A percentile compares a stretch with the other conserved stretches of the same genome.
phyloP scores from a whole-genome alignment of 1,140 invertebrate genomes.

The Neodiprion pinetum region DNA sequence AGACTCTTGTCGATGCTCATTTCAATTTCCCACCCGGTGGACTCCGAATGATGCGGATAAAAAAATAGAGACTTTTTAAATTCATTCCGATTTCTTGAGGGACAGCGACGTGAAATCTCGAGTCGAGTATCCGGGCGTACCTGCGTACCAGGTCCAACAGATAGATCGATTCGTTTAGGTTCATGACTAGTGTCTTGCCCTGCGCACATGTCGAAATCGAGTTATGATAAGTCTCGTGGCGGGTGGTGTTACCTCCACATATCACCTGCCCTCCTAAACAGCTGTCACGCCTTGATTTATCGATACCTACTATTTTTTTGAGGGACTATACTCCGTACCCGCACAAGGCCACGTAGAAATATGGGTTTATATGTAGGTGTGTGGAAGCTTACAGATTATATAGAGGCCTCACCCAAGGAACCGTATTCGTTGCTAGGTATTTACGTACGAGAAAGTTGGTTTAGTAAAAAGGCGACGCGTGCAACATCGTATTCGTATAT shows the following conservation, averaged over 20 bases:
- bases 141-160: not conserved
- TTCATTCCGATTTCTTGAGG: too few species aligned
- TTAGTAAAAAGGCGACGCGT: too few species aligned
- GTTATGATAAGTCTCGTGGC: slow-evolving; percentile 16
- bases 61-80: too few species aligned
- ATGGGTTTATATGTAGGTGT: too few species aligned
- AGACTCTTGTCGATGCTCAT: too few species aligned
- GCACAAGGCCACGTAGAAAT: not conserved
- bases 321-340: not conserved
- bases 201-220: slow-evolving; percentile 9
- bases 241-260: slow-evolving; percentile 19
- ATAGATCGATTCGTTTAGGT: slow-evolving; percentile 8
- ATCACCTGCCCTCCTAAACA: slow-evolving; percentile 27
- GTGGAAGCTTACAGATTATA: too few species aligned
- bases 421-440: too few species aligned
- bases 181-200: slow-evolving; percentile 12
- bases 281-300: slow-evolving; percentile 28
- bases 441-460: too few species aligned
- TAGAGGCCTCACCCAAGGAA: too few species aligned
- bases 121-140: not conserved
- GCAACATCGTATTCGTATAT: too few species aligned
- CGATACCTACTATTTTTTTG: slow-evolving; percentile 15
- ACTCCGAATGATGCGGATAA: too few species aligned
- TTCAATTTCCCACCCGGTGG: too few species aligned
- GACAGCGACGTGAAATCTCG: not conserved